Conservation (phyloP, 2,888 invertebrate genomes). For the Sarcophaga subvicina region DNA sequence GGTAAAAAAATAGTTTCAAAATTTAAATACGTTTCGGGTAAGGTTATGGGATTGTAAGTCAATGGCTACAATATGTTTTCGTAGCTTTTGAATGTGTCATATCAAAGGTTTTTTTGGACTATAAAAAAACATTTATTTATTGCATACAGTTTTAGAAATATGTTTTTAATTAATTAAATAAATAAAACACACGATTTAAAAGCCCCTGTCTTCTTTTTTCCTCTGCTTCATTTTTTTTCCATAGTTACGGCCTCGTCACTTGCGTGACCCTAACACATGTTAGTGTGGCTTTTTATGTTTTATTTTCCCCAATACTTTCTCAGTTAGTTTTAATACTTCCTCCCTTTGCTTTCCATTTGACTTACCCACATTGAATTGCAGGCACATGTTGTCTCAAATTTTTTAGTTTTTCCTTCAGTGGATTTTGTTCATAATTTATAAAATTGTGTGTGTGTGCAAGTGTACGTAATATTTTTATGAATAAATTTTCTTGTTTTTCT, state of each 20-base stretch:
- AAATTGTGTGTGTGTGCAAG: conserved; percentile 8
- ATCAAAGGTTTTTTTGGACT: not conserved
- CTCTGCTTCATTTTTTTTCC: conserved; percentile 7
- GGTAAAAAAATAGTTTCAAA: too few relatives aligned
- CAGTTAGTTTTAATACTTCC: too few relatives aligned
- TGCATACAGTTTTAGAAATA: conserved; percentile 11
- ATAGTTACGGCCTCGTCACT: not conserved
- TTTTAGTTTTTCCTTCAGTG: conserved; percentile 7
- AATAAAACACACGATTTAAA: conserved; percentile 64
- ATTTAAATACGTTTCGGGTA: too few relatives aligned
- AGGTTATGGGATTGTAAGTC: too few relatives aligned
- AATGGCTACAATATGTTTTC: too few relatives aligned
- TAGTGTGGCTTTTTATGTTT: too few relatives aligned
- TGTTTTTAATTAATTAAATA: conserved; percentile 67
- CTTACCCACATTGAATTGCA: too few relatives aligned
- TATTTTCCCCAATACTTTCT: too few relatives aligned
- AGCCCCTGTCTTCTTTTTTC: not conserved
- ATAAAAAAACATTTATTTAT: not conserved
- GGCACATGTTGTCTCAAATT: not conserved
- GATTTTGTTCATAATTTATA: conserved; percentile 22
- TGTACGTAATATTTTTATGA: not conserved
- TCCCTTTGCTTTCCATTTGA: too few relatives aligned
- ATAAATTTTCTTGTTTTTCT: conserved; percentile 34
- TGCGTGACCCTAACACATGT: not conserved
- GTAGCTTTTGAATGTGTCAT: not conserved